A percentile compares a stretch with the other conserved stretches of the same genome.
Evolutionary conservation across 2,888 invertebrate species (phyloP).

Genomic region (Dolichomitus sp.): DNA sequence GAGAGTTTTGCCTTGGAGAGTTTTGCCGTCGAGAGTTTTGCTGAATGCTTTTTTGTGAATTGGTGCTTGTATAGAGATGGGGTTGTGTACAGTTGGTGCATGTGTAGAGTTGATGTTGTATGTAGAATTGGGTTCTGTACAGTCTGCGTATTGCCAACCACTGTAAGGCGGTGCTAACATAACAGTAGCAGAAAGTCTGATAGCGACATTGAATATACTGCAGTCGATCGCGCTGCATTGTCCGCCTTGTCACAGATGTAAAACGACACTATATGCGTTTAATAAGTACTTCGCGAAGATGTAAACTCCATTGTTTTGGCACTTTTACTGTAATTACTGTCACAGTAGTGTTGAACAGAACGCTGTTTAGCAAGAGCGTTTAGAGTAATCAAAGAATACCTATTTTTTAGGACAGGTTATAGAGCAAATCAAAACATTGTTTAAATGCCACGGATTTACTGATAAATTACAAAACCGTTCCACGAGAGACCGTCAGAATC

Average conservation of each 20-base stretch:
- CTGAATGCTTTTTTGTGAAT: no score
- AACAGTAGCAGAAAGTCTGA: no score
- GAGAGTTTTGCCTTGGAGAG: no score
- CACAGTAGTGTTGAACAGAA: conserved; percentile 12
- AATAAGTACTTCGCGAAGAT: conserved; percentile 50
- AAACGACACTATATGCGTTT: conserved; percentile 52
- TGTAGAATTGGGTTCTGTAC: no score
- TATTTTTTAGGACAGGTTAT: conserved; percentile 61
- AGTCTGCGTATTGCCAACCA: no score
- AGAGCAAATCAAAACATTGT: conserved; percentile 54
- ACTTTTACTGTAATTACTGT: conserved; percentile 56
- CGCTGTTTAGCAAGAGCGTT: conserved; percentile 24
- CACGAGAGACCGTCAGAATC: conserved; percentile 12
- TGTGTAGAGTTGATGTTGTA: no score
- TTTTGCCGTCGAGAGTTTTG: no score
- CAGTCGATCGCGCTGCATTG: conserved; percentile 26
- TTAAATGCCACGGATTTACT: conserved; percentile 50
- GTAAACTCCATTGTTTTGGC: conserved; percentile 39
- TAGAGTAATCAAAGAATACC: background rate
- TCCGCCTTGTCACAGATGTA: conserved; percentile 40
- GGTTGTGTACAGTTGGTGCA: no score
- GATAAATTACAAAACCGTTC: conserved; percentile 24
- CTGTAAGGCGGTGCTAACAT: no score
- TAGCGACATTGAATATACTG: no score
- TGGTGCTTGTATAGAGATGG: no score